phyloP scores from a whole-genome alignment of 2,113 vertebrate genomes.

The Gavia stellata region DNA sequence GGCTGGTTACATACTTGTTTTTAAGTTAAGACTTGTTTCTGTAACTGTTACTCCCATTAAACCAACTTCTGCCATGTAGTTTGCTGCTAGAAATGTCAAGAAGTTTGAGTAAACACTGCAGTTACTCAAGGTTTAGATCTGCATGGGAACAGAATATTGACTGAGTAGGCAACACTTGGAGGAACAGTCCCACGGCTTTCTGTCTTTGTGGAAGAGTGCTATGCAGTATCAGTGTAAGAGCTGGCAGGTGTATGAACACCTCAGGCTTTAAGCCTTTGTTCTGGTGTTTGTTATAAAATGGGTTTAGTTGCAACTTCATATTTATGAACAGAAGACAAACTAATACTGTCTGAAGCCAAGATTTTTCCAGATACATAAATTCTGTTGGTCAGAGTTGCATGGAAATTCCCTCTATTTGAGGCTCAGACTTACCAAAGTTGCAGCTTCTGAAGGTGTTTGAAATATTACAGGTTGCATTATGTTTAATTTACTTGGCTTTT shows the following conservation, averaged over 20 bases:
- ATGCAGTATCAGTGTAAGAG: neutral
- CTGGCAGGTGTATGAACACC: neutral
- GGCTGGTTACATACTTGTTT: neutral
- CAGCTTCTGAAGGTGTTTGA: neutral
- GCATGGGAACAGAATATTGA: neutral
- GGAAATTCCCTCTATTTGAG: neutral
- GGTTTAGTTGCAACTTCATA: neutral
- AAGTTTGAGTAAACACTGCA: neutral
- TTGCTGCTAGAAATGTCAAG: neutral
- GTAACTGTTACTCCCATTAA: neutral
- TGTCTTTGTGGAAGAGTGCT: neutral
- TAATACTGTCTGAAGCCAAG: neutral
- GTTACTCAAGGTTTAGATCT: fast-evolving
- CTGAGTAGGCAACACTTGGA: neutral
- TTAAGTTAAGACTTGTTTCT: neutral
- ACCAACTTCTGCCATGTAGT: neutral
- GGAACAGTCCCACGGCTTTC: neutral
- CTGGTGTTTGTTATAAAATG: neutral
- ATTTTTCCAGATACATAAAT: neutral
- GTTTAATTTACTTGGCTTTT: neutral
- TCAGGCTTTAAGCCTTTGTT: neutral
- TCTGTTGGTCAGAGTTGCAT: neutral
- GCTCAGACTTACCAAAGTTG: neutral
- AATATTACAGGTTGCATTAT: neutral
- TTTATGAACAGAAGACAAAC: neutral